Evolutionary conservation across 2,113 vertebrate species (phyloP), one percentile per base, ranked within the genome.

Genomic region (Puffinus mauretanicus): DNA sequence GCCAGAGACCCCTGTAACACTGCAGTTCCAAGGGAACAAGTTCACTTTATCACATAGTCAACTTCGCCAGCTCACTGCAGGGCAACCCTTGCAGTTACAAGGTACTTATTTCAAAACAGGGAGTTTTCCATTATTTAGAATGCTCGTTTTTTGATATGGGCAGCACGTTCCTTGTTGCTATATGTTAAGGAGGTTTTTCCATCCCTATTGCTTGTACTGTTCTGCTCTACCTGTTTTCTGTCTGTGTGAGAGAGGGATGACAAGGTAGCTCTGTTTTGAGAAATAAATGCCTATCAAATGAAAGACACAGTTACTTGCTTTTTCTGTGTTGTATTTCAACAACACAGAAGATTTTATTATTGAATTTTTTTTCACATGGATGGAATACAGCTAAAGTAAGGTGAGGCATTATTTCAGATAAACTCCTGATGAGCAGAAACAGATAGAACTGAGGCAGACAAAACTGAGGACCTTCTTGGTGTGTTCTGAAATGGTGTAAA

Each of bases 21-120:
- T 99, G 89, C 99, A 99, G 97, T 99, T 99, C 96, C 99, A 99
- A 97, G 99, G 99, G 44, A 99, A 99, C 97, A 99, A 99, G 95
- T 99, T 99, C 86, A 99, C 99, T 18, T 85, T 99, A 60, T 99
- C 99, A 8, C 99, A 98, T 32, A 99, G 99, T 82, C 99, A 99
- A 66, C 98, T 99, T 30, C 99, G 99, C 30, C 99, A 99, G 97
- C 99, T 99, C 82, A 99, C 99, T 51, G 99, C 99, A 3, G 99
- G 99, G 69, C 99, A 99, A 51, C 99, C 99, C 46, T 96, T 99
- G 95, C 99, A 99, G 97, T 98, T 99, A 69, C 99, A 99, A 98
- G 99, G 99, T 99, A 99, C 85, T 94, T 66, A 2, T 1, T 89
- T 42, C 46, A 69, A 30, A 54, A 32, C 47, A 49, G 66, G 22